Evolutionary conservation across 2,797 vertebrate species (phyloP), one percentile per base, ranked within the genome.

Genomic region (Huso huso): DNA sequence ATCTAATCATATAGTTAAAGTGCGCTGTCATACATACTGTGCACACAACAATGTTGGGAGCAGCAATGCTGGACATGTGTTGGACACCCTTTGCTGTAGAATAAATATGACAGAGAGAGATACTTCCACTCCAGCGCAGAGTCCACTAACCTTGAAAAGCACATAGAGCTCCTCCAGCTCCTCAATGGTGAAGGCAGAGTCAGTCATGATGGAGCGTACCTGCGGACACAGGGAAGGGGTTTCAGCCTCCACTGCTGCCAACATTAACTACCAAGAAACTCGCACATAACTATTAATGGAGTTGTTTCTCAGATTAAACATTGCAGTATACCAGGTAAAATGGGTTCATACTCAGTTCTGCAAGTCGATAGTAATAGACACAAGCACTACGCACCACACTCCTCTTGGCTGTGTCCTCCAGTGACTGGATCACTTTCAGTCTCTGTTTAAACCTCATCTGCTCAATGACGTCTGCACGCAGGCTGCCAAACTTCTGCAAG

Each of bases 371-470:
- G 7, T 10, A 10, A 18, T 3, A n/a, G 1, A 60, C 18, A 37
- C 18, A 62, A 8, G 18, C 49, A 66, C 13, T 64, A 86, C 93
- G 59, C 85, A 99, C 96, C 93, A 98, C 94, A 0, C 95, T 99
- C 77, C 96, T 91, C 82, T 97, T 97, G 69, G 95, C 94, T 0
- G 95, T 94, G 79, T 99, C 96, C 79, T 99, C 96, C 80, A 99
- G 82, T 0, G 93, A 94, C 86, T 99, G 96, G 74, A 98, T 98
- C 78, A 99, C 96, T 81, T 96, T 98, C 83, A 98, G 86, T 75
- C 96, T 91, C 82, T 97, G 96, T 71, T 94, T 97, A 80, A 99
- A 98, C 69, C 96, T 90, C 96, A 99, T 98, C 88, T 98, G 96
- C 72, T 98, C 96, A 4, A 99, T 97, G 73, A 91, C 92, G 13